A percentile compares a stretch with the other conserved stretches of the same genome.
phyloP scores from a whole-genome alignment of 2,797 vertebrate genomes.

The Liasis olivaceus region DNA sequence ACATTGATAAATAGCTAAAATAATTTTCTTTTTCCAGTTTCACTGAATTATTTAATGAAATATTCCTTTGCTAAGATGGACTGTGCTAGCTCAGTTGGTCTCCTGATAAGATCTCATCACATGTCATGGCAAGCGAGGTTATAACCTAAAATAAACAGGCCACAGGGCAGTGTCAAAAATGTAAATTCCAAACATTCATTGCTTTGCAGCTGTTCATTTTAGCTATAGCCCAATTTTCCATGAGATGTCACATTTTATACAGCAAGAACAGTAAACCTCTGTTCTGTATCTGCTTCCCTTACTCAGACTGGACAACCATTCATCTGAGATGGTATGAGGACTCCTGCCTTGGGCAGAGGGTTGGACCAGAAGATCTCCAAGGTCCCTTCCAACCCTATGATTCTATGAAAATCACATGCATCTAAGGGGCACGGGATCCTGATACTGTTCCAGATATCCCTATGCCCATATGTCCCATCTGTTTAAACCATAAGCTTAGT shows the following conservation, averaged over 20 bases:
- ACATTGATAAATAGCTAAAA: not conserved
- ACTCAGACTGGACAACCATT: not conserved
- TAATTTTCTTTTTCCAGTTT: not conserved
- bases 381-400: too few species aligned
- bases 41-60: not conserved
- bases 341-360: too few species aligned
- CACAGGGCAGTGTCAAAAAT: not conserved
- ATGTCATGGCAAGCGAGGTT: not conserved
- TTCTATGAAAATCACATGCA: not conserved
- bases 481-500: not conserved
- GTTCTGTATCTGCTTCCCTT: not conserved
- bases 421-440: not conserved
- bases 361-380: too few species aligned
- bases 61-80: not conserved
- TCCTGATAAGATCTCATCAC: not conserved
- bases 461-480: not conserved
- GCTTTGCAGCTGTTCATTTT: not conserved
- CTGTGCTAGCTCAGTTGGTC: not conserved
- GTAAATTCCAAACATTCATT: not conserved
- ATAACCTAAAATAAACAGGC: not conserved
- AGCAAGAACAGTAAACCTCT: not conserved
- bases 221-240: not conserved
- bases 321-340: too few species aligned
- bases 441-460: not conserved
- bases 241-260: not conserved